These are phyloP conservation scores for Phoxinus phoxinus DNA, from an alignment of 2,113 vertebrate species.

Conservation along the genomic window DNA sequence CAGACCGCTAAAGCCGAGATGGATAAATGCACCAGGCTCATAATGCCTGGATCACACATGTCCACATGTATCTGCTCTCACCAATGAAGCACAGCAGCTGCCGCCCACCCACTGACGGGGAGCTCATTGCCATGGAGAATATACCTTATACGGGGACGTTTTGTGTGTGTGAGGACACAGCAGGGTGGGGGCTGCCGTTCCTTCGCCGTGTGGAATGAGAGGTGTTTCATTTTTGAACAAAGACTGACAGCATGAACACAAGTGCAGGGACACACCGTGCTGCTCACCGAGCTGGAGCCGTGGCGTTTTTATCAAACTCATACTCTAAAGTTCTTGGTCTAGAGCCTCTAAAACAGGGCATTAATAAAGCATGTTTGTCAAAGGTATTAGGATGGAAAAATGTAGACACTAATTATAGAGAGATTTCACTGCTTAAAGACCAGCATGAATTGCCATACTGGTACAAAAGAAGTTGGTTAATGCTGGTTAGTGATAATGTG, in stretches of 20 bases:
- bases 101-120: conserved; percentile 34
- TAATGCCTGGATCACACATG: conserved; percentile 41
- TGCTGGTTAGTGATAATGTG: not conserved
- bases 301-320: conserved; percentile 3
- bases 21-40: conserved; percentile 62
- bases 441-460: not conserved
- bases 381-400: not conserved
- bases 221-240: conserved; percentile 43
- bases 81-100: conserved; percentile 50
- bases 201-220: conserved; percentile 14
- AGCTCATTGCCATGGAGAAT: conserved; percentile 40
- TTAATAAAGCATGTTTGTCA: not conserved
- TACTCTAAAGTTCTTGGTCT: not conserved
- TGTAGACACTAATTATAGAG: not conserved
- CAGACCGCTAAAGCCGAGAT: conserved; percentile 62
- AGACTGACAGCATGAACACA: conserved; percentile 20
- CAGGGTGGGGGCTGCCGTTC: not conserved
- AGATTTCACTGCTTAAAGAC: not conserved
- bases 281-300: not conserved
- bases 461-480: not conserved
- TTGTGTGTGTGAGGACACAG: conserved; percentile 11
- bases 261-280: not conserved
- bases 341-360: not conserved
- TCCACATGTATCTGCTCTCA: conserved; percentile 38
- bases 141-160: conserved; percentile 30